Evolutionary conservation across 1,140 invertebrate species (phyloP), one percentile per base, ranked within the genome.

Genomic region (Zaprionus tsacasi): DNA sequence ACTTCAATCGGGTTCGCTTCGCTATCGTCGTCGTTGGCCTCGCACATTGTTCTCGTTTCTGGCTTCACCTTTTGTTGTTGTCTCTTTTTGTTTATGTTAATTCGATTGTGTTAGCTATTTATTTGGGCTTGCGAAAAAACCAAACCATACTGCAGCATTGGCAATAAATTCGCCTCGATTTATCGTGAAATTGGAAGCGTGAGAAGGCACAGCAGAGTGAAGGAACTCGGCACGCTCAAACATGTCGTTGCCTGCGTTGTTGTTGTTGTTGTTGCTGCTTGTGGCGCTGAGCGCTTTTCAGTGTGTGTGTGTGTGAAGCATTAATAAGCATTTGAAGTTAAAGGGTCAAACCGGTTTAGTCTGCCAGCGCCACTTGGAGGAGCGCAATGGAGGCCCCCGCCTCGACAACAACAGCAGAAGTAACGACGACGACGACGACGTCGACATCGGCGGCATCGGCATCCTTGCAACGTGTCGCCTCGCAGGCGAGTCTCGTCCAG

Each of bases 281-380:
- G 33, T 58, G 40, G 61, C 43, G 54, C n/a, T 30, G 27, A 30
- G 52, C 8, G 6, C 13, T 17, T 11, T 43, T 30, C 21, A 11
- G 6, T 27, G 63, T 70, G 38, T 72, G 63, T 61, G 52, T 60
- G 64, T 74, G 70, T 72, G 48, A 67, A 67, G 78, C 80, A 76
- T 76, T 86, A 81, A 72, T 83, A 82, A 89, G 79, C 75, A 70
- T 78, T 82, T 83, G 85, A 87, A 76, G 33, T 70, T 73, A 83
- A 89, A 89, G 85, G 85, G 85, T 89, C 81, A 88, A 89, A 89
- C 85, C 85, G 85, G 85, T 89, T 89, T 85, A 72, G 67, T 70
- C 61, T 74, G 67, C 85, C 85, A 88, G 59, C 68, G 25, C 48
- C 70, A 64, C 64, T 87, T 79, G 65, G 68, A 64, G 65, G 64